Conservation (phyloP, 2,888 invertebrate species). For the Chrysolina americana region DNA sequence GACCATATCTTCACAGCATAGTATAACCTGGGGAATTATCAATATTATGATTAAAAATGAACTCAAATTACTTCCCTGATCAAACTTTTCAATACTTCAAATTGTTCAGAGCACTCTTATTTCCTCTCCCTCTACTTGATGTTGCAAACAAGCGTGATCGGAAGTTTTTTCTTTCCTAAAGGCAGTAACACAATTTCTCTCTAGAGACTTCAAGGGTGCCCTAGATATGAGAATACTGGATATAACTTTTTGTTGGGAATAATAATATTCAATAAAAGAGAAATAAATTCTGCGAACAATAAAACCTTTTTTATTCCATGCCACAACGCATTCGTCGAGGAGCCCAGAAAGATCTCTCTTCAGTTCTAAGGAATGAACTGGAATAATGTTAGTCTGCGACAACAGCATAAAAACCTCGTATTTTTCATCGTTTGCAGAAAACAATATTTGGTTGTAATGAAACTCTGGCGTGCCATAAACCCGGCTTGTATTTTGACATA, state of each 20-base stretch:
- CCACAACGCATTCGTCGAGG: not conserved
- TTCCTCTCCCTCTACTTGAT: not conserved
- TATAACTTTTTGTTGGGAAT: not conserved
- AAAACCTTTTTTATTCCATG: not conserved
- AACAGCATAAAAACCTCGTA: slow-evolving; percentile 14
- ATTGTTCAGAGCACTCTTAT: not conserved
- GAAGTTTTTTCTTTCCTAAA: not conserved
- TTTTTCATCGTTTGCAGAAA: slow-evolving; percentile 6
- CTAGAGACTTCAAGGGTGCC: not conserved
- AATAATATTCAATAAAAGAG: slow-evolving; percentile 11
- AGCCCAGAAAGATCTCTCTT: not conserved
- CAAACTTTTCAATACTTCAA: not conserved
- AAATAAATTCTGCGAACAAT: slow-evolving; percentile 13
- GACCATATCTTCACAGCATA: no score
- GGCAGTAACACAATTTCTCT: not conserved
- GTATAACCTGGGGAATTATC: no score
- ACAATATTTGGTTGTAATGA: slow-evolving; percentile 37
- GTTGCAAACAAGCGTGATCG: not conserved
- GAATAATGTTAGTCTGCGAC: slow-evolving; percentile 10
- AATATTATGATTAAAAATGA: no score
- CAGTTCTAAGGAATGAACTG: not conserved
- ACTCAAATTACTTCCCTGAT: no score
- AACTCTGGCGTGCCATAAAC: slow-evolving; percentile 40
- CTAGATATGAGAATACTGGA: not conserved
- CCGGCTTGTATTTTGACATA: slow-evolving; percentile 42